Conservation (phyloP, 2,113 vertebrate genomes). For the Panurus biarmicus region DNA sequence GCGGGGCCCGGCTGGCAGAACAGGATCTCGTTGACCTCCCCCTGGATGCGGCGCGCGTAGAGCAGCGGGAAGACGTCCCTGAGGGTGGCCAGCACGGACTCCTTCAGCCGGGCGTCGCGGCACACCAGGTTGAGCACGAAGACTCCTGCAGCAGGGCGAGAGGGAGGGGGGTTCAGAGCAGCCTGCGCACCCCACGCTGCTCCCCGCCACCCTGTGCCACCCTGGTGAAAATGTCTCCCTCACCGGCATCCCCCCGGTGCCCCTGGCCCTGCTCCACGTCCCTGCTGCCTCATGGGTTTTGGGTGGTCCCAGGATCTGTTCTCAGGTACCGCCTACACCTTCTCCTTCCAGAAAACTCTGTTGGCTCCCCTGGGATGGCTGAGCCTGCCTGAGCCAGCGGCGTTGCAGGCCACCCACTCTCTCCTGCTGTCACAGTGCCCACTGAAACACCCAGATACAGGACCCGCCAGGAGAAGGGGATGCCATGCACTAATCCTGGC, state of each 20-base stretch:
- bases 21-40: conserved; percentile 88
- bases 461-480: not conserved
- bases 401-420: not conserved
- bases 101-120: conserved; percentile 78
- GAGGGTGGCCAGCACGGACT: conserved; percentile 75
- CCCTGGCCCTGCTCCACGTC: not conserved
- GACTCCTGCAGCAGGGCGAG: conserved; percentile 69
- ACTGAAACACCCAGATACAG: not conserved
- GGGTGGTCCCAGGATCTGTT: not conserved
- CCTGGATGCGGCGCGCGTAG: conserved; percentile 77
- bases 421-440: not conserved
- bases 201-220: not conserved
- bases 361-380: not conserved
- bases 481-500: not conserved
- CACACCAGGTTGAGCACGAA: conserved; percentile 95
- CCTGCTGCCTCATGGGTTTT: fast-evolving
- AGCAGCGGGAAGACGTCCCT: conserved; percentile 77
- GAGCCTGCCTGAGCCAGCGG: not conserved
- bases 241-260: fast-evolving
- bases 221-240: fast-evolving
- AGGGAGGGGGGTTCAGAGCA: not conserved
- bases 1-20: conserved; percentile 65
- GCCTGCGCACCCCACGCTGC: fast-evolving
- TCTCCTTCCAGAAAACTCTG: not conserved
- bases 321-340: not conserved